Conservation (phyloP, 2,113 vertebrate genomes). For the Gobius niger region DNA sequence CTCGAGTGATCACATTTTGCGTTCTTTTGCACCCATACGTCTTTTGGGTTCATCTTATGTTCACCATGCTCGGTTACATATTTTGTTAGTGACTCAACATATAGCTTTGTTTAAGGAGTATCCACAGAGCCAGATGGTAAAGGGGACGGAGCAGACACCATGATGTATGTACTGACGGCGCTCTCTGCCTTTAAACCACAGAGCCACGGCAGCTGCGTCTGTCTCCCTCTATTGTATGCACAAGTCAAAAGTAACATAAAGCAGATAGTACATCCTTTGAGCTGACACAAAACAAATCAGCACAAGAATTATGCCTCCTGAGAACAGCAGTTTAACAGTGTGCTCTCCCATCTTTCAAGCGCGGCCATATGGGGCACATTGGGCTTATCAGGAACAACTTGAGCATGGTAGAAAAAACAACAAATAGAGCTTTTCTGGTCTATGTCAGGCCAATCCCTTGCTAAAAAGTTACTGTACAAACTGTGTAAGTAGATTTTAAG, state of each 20-base stretch:
- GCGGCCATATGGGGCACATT: constrained; percentile 62
- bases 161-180: not conserved
- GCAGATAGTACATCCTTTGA: not conserved
- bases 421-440: too few relatives aligned
- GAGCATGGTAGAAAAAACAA: constrained; percentile 4
- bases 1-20: too few relatives aligned
- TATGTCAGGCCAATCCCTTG: too few relatives aligned
- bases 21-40: too few relatives aligned
- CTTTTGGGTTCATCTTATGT: too few relatives aligned
- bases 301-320: constrained; percentile 20
- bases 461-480: too few relatives aligned
- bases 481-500: too few relatives aligned
- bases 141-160: not conserved
- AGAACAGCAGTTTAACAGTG: constrained; percentile 20
- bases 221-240: not conserved
- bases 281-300: constrained; percentile 43
- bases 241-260: constrained; percentile 8
- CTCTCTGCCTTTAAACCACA: not conserved
- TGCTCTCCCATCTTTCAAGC: constrained; percentile 37
- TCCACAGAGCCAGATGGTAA: not conserved
- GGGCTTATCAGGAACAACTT: constrained; percentile 58
- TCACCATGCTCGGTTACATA: too few relatives aligned
- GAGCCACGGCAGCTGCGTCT: not conserved
- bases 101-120: not conserved
- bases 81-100: too few relatives aligned